These are phyloP conservation scores for Momotus momota DNA, from an alignment of 2,797 vertebrate species.

Conservation along the genomic window DNA sequence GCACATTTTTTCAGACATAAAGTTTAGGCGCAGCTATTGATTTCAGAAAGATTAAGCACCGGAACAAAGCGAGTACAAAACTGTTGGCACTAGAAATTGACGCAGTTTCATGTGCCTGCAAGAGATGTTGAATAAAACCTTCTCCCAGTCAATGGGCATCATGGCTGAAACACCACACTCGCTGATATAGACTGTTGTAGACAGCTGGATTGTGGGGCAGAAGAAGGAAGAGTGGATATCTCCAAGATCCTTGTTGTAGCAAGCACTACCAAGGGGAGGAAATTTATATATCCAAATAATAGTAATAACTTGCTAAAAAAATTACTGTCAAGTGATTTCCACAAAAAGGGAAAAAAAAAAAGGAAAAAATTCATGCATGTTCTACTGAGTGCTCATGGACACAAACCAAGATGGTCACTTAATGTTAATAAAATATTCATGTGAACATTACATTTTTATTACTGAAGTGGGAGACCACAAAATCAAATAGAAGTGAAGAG, in stretches of 20 bases:
- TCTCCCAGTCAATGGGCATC: neutral
- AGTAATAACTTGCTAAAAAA: neutral
- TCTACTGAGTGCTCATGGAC: neutral
- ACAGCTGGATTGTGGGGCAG: neutral
- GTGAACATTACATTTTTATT: slow-evolving; percentile 4
- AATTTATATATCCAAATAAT: neutral
- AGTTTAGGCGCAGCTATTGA: neutral
- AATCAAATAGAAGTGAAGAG: slow-evolving; percentile 14
- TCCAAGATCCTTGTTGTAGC: neutral
- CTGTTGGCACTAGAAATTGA: neutral
- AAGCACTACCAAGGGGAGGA: neutral
- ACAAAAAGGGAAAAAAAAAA: neutral
- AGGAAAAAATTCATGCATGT: neutral
- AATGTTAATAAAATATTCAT: slow-evolving; percentile 43
- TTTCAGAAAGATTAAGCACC: neutral
- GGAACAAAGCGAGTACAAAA: neutral
- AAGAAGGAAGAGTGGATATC: neutral
- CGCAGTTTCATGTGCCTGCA: neutral
- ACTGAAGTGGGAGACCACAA: neutral
- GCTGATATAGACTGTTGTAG: neutral
- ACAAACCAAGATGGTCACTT: slow-evolving; percentile 11
- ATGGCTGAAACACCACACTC: neutral
- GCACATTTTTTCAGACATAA: neutral
- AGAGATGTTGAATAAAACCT: neutral
- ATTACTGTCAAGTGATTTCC: neutral